A percentile compares a stretch with the other conserved stretches of the same genome.
These are phyloP conservation scores for Leguminivora glycinivorella DNA, from an alignment of 1,140 invertebrate genomes.

Conservation along the genomic window DNA sequence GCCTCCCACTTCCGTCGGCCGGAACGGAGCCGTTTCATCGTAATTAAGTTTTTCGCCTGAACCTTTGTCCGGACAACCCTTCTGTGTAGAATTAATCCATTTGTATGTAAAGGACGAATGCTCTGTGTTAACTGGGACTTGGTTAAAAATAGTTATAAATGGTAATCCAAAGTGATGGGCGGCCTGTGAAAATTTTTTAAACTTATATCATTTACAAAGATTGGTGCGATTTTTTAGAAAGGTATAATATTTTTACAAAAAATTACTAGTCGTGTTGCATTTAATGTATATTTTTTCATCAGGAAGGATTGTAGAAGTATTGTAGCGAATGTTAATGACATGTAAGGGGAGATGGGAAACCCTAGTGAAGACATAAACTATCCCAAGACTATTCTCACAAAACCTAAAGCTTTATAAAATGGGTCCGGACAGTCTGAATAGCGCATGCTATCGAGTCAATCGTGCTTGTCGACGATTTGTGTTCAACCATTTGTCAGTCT, in stretches of 20 bases:
- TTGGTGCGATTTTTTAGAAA: no score
- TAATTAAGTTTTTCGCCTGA: constrained; percentile 37
- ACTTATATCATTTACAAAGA: no score
- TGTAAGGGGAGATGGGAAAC: no score
- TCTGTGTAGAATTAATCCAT: not conserved
- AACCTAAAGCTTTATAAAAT: not conserved
- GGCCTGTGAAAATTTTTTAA: no score
- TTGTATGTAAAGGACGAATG: not conserved
- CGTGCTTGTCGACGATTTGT: not conserved
- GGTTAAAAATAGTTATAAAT: no score
- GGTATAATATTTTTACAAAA: no score
- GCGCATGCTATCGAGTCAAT: not conserved
- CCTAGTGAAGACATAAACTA: not conserved
- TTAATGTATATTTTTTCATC: no score
- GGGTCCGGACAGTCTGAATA: not conserved
- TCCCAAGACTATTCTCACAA: not conserved
- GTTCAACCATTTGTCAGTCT: not conserved
- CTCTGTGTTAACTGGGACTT: no score
- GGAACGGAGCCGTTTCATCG: constrained; percentile 30
- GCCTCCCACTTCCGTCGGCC: constrained; percentile 20
- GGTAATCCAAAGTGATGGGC: no score
- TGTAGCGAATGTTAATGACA: no score
- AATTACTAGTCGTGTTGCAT: no score
- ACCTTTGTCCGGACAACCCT: not conserved
- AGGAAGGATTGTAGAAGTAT: no score